phyloP scores from a whole-genome alignment of 2,888 invertebrate species.

The Lasioglossum marginatum region DNA sequence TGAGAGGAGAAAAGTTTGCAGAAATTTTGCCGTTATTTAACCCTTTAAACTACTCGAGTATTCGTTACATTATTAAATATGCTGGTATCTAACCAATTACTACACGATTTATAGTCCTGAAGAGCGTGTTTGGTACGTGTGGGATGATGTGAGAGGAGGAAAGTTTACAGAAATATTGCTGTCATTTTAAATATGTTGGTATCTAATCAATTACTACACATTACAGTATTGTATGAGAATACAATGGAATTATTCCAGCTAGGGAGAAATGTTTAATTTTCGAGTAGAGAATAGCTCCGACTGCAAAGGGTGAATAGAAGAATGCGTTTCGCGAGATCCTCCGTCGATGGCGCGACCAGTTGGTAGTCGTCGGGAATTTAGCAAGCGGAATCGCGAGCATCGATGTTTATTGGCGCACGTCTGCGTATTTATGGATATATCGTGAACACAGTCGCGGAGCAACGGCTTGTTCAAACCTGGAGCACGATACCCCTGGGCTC shows the following conservation, averaged over 20 bases:
- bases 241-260: too few species aligned
- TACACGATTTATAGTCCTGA: not conserved
- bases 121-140: not conserved
- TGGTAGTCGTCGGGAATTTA: not conserved
- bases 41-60: too few species aligned
- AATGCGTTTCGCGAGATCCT: not conserved
- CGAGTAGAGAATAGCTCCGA: too few species aligned
- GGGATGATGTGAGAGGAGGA: too few species aligned
- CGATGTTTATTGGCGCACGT: slow-evolving; percentile 44
- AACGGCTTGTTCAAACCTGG: slow-evolving; percentile 40
- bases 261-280: too few species aligned
- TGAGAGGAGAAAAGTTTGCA: not conserved
- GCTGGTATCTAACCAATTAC: too few species aligned
- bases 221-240: too few species aligned
- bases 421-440: slow-evolving; percentile 50
- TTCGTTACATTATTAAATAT: too few species aligned
- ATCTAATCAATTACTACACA: too few species aligned
- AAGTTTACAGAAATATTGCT: too few species aligned
- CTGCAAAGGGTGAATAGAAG: not conserved
- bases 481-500: slow-evolving; percentile 56
- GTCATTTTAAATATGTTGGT: not conserved
- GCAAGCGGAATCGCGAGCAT: not conserved
- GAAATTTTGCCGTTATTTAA: too few species aligned
- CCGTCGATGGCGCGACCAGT: not conserved
- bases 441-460: slow-evolving; percentile 24